Base-by-base conservation (phyloP, 2,888 invertebrate genomes). In the Coenonympha glycerion region DNA sequence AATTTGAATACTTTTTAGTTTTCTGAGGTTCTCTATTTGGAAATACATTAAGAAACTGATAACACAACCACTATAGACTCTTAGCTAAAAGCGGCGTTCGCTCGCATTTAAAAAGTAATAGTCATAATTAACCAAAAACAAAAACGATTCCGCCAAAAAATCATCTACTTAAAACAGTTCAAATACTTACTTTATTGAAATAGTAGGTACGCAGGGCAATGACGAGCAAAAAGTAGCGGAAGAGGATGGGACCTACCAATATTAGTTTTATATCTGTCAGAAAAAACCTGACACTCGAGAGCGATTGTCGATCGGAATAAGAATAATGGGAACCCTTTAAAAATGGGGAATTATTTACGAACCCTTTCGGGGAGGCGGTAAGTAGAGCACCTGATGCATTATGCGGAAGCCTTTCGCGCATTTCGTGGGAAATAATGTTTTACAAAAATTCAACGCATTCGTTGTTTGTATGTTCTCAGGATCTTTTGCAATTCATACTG, bases 201-300 rank as follows among this genome's bases (percentile, higher is more conserved):
- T 62, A 68, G 69, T 76, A 74, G 66, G 69, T 76, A 74, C 67
- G 69, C 68, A 73, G 68, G 73, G 79, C 75, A 76, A 68, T 76
- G 72, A 64, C 62, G 66, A 59, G 71, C 74, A 82, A 82, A 83
- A 83, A 66, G 69, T 68, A 69, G 69, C 87, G 87, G 87, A 87
- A 87, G 80, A 81, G 87, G 87, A 86, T 85, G 87, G 84, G 84
- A 77, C 83, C 75, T 75, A 80, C 80, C 82, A 86, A 87, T 87
- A 86, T 87, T 87, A 86, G 87, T 87, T 86, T 86, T 84, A 86
- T 86, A 83, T 79, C 71, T 74, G 74, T 60, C 62, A 74, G 75
- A 86, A 85, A 87, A 87, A 87, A 77, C 52, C 71, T 76, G 78
- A 79, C 77, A 78, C 76, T 80, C 66, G 74, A 82, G 77, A 79